Evolutionary conservation across 1,140 invertebrate genomes (phyloP), one percentile per base, ranked within the genome.

Genomic region (Heliothis subflexa): DNA sequence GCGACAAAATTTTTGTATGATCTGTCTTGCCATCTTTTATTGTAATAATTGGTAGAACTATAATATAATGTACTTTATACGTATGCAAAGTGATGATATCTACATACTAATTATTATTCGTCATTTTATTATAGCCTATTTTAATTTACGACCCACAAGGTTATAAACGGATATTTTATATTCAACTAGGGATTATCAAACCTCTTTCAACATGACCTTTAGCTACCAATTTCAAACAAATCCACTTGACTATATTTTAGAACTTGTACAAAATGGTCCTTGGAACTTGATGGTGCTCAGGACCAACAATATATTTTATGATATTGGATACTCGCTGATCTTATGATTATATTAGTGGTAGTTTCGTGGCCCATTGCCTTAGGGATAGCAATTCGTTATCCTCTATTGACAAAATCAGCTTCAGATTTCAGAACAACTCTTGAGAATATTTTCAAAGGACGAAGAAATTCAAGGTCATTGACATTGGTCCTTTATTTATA

Each of bases 291-390:
- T 52, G 64, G 47, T 40, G 18, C 33, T 68, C 25, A 25, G 14
- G 25, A 68, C 47, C 64, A 68, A 49, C 64, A 49, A 50, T 50
- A 68, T 68, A 47, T 68, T 68, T 68, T 68, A 68, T 50, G 64
- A 10, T 52, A 50, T 28, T 50, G 64, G 64, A 68, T 68, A 50
- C 47, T 47, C 45, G 5, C 3, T 10, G 47, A 28, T 50, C 25
- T 50, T 68, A 68, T 68, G 45, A 68, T 68, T 68, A 68, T 68
- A 68, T 68, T 68, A 68, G 45, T 50, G 47, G 64, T 68, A 50
- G 64, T 68, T 68, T 68, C 12, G 12, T 47, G 47, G 45, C 13
- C 10, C 64, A 68, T 68, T 47, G 47, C 64, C 45, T 21, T 21
- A 14, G 47, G 18, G 64, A 64, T 12, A 68, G 4, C 62, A 12